Evolutionary conservation across 2,113 vertebrate genomes (phyloP).

Genomic region (Leptosomus discolor): DNA sequence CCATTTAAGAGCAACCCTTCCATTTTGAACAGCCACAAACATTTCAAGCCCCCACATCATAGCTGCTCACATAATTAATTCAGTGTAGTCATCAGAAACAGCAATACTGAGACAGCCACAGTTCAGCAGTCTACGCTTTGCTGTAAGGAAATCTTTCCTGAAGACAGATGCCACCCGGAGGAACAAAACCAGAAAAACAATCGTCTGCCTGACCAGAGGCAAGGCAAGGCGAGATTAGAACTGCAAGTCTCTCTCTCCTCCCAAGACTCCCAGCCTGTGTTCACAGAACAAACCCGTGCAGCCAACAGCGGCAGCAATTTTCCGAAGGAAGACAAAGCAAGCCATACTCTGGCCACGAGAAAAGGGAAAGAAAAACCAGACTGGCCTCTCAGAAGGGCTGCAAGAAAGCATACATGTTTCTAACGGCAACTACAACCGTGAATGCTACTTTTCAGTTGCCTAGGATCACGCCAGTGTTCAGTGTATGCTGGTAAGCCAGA

Average conservation of each 20-base stretch:
- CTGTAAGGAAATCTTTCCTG: slow-evolving; percentile 55
- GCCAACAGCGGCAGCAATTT: slow-evolving; percentile 22
- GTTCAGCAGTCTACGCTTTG: slow-evolving; percentile 5
- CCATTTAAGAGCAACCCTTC: not conserved
- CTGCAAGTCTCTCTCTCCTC: not conserved
- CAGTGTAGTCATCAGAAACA: not conserved
- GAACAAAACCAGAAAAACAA: slow-evolving; percentile 65
- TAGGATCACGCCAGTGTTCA: not conserved
- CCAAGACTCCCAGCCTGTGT: not conserved
- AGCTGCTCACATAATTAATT: slow-evolving; percentile 7
- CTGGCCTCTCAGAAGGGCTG: not conserved
- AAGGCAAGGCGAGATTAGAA: slow-evolving; percentile 39
- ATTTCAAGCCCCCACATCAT: not conserved
- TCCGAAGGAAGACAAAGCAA: slow-evolving; percentile 9
- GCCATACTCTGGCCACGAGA: not conserved
- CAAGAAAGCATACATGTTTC: not conserved
- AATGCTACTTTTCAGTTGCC: not conserved
- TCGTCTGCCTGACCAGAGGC: slow-evolving; percentile 38
- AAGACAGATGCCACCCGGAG: slow-evolving; percentile 64
- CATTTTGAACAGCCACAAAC: not conserved
- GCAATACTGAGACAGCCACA: not conserved
- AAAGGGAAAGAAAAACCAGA: not conserved
- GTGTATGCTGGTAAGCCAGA: not conserved
- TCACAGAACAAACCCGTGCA: not conserved
- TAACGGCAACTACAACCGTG: not conserved